A percentile compares a stretch with the other conserved stretches of the same genome.
Conservation (phyloP, 2,113 vertebrate species). For the Ahaetulla prasina region DNA sequence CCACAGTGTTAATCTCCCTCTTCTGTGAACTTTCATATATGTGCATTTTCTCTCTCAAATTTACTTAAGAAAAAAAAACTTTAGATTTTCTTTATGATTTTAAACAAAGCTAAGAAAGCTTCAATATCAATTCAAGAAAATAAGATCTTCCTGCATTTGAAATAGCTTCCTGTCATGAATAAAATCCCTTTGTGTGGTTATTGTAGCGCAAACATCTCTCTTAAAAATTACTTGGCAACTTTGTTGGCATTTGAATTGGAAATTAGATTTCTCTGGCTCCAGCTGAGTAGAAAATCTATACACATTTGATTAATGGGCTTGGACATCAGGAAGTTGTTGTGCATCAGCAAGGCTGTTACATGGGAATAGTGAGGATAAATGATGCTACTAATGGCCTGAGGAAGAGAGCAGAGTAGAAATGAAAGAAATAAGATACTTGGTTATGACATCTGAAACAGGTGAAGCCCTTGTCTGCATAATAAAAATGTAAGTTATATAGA, state of each 20-base stretch:
- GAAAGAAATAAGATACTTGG: background rate
- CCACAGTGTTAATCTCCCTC: background rate
- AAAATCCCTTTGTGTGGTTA: fast-evolving
- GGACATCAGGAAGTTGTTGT: background rate
- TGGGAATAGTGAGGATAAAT: background rate
- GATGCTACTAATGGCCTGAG: background rate
- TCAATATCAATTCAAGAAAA: background rate
- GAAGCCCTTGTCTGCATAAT: background rate
- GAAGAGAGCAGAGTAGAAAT: background rate
- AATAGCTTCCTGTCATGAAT: background rate
- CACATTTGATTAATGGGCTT: conserved; percentile 10
- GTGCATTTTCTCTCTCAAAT: background rate
- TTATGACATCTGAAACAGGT: background rate
- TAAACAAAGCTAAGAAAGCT: background rate
- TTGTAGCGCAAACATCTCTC: background rate
- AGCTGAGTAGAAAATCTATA: conserved; percentile 16
- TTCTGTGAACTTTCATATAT: background rate
- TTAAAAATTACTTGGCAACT: background rate
- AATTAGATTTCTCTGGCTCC: conserved; percentile 12
- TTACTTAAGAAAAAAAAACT: background rate
- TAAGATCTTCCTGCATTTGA: background rate
- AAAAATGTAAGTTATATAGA: background rate
- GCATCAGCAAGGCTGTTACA: background rate
- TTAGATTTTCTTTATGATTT: background rate
- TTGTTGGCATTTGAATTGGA: conserved; percentile 16